phyloP scores from a whole-genome alignment of 2,113 vertebrate genomes.

The Saimiri boliviensis region DNA sequence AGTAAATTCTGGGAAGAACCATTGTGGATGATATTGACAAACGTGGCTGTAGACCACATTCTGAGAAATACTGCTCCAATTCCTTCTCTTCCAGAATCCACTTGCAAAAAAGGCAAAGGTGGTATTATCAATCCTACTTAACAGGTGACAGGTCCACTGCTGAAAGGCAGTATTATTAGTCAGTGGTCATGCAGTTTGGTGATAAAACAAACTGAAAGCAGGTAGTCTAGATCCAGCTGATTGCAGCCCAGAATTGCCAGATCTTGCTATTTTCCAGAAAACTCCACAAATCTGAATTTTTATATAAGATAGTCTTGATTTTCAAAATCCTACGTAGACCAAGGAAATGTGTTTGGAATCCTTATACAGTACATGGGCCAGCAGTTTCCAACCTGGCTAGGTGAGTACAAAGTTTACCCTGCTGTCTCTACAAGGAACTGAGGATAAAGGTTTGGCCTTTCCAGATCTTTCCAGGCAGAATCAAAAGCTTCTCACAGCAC shows the following conservation, averaged over 20 bases:
- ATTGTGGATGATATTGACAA: neutral
- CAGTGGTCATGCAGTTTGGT: neutral
- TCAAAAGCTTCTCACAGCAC: neutral
- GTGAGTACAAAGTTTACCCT: neutral
- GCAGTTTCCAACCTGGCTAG: neutral
- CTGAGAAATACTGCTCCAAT: neutral
- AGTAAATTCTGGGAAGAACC: neutral
- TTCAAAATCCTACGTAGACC: neutral
- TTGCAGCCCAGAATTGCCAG: neutral
- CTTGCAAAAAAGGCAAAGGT: neutral
- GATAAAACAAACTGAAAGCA: constrained; percentile 10
- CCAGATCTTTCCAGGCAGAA: neutral
- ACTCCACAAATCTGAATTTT: neutral
- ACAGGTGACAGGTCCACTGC: neutral
- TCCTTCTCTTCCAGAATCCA: neutral
- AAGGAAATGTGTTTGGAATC: neutral
- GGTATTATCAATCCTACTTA: neutral
- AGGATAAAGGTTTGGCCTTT: neutral
- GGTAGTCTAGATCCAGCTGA: neutral
- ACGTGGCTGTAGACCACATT: neutral
- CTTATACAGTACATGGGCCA: neutral
- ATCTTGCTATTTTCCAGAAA: constrained; percentile 21
- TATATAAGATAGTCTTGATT: neutral
- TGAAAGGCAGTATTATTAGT: neutral
- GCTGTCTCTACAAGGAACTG: neutral